Base-by-base conservation (phyloP, 2,888 invertebrate species). In the Polylopha cassiicola region DNA sequence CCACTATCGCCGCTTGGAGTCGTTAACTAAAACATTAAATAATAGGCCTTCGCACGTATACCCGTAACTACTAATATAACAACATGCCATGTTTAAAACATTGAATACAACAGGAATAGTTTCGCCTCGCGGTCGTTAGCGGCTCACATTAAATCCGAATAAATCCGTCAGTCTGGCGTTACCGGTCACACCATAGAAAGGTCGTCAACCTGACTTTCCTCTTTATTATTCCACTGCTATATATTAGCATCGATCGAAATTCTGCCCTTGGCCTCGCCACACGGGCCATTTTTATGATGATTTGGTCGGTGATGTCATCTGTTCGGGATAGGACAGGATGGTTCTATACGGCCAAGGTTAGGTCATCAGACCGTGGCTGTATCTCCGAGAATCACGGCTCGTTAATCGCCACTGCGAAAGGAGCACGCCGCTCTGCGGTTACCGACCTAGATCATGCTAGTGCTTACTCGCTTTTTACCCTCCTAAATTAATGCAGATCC, bases 161-260 rank as follows among this genome's bases (percentile, higher is more conserved):
- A 64, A 65, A 63, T 61, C 65, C 69, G 73, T 74, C 65, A 69
- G 62, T 66, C 53, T 58, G 54, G 64, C 57, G 59, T 64, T 61
- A 57, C 61, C 68, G 68, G 60, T 67, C 57, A 58, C 52, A 46
- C 68, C 55, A 58, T 50, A 44, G 52, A 54, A 67, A 55, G 81
- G 73, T 80, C 76, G 63, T 64, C 64, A 64, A 76, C 75, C 80
- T 55, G 52, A 70, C 78, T 75, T 80, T 78, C 78, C 78, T 75
- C 76, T 78, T 78, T 75, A 73, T 65, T 73, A 73, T 72, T 71
- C 61, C 50, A 55, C 49, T 53, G 36, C 55, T 61, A 52, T 53
- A 57, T 59, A 58, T 55, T 58, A 58, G 46, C 56, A 73, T 77
- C 62, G 69, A 75, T 75, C 60, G 65, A 59, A 58, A 61, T 56